Evolutionary conservation across 2,797 vertebrate species (phyloP), one percentile per base, ranked within the genome.

Genomic region (Sardinella longiceps): DNA sequence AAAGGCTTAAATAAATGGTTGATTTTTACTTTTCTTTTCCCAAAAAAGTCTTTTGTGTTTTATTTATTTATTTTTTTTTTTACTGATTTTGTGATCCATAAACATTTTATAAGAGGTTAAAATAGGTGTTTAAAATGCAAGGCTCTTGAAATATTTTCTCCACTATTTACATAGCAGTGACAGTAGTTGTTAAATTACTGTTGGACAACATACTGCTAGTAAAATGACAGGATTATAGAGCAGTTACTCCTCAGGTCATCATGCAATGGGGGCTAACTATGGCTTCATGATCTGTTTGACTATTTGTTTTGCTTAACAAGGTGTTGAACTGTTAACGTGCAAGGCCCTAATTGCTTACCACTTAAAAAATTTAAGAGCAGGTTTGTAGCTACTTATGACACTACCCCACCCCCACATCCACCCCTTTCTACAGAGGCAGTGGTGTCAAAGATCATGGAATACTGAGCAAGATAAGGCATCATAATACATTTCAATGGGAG

Each of bases 1-100:
- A 89, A 77, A 77, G 70, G 90, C 91, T 87, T 92, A 93, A 95
- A 95, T 95, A 94, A 95, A 95, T 85, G 46, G 89, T 91, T 87
- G 66, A 91, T 93, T 94, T 94, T 89, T 84, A 92, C 84, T 91
- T 90, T 83, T 81, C 46, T 88, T 88, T 86, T 89, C 87, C 85
- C 46, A 84, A 43, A 77, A 77, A 15, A 9, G 70, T 39, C 70
- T 23, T 39, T 23, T 77, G 37, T 77, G 37, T 77, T 74, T 77
- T 77, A 43, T 6, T 20, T 0, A 39, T 74, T 2, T n/a, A n/a
- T n/a, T n/a, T n/a, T n/a, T n/a, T n/a, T n/a, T n/a, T n/a, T n/a
- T n/a, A n/a, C n/a, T n/a, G n/a, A 66, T 33, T 51, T 2, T 33
- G 1, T n/a, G 33, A 23, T 43, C 20, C 39, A 77, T 23, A 37